phyloP scores from a whole-genome alignment of 2,888 invertebrate genomes.

The Aphrophora alni region DNA sequence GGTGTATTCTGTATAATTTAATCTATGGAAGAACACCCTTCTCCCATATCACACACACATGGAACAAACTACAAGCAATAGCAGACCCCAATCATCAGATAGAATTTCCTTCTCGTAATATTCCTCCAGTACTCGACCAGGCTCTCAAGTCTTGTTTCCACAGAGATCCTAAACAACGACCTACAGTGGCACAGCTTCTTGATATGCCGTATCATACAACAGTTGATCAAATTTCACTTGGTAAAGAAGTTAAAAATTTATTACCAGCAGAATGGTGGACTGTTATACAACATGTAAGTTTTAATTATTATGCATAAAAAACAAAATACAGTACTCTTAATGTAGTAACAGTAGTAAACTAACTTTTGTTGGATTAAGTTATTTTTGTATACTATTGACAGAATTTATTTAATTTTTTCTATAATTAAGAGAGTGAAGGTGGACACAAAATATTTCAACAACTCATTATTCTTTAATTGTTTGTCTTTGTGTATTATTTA shows the following conservation, averaged over 20 bases:
- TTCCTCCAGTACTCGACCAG: conserved; percentile 66
- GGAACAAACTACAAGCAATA: conserved; percentile 80
- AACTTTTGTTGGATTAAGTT: no score
- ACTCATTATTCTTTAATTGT: no score
- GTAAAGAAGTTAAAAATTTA: conserved; percentile 6
- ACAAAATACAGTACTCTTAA: no score
- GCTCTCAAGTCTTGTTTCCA: conserved; percentile 76
- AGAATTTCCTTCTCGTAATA: conserved; percentile 65
- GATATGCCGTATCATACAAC: conserved; percentile 58
- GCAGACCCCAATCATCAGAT: conserved; percentile 75
- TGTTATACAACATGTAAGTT: conserved; percentile 22
- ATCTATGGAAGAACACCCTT: conserved; percentile 92
- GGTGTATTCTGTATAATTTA: conserved; percentile 94
- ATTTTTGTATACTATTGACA: no score
- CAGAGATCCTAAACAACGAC: conserved; percentile 74
- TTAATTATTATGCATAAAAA: no score
- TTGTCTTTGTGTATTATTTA: no score
- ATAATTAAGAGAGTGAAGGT: no score
- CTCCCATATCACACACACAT: conserved; percentile 74
- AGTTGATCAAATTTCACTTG: conserved; percentile 26
- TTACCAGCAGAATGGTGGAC: conserved; percentile 19
- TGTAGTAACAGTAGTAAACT: no score
- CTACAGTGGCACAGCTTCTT: conserved; percentile 76
- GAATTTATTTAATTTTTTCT: no score
- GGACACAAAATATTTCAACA: no score